Base-by-base conservation (phyloP, 1,140 invertebrate genomes). In the Atopsyche davidsoni region DNA sequence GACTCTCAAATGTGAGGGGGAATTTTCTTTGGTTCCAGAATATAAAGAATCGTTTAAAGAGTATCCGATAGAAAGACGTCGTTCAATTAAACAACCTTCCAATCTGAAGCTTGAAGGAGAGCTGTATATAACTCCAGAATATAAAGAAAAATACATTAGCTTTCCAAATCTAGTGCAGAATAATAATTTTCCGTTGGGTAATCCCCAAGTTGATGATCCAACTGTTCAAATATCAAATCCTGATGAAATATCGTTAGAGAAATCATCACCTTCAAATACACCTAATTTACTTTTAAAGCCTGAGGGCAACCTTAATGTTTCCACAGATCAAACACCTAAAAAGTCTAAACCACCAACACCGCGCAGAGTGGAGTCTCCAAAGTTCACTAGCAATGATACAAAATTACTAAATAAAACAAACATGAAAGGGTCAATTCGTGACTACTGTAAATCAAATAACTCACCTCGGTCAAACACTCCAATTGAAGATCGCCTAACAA, bases 1-100 rank as follows among this genome's bases (percentile, higher is more conserved):
- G 1, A 66, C 71, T 32, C 53, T 74, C 3, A 72, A 64, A 49
- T 60, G 72, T 18, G 72, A 74, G 39, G 72, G 72, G 0, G 65
- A 73, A 9, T 63, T 62, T 0, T 58, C 51, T 28, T 71, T 66
- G 34, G 35, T 69, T 40, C 65, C 68, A 0, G 73, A 75, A 47
- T 73, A 75, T 34, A 59, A 59, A 4, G 68, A 67, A 32, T 67
- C 69, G 10, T 74, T 70, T 41, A 64, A 58, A 19, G 60, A 63
- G 19, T 65, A 64, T 43, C 51, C 51, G 2, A 23, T 53, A 9
- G 44, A 40, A n/a, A 51, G 44, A 9, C 54, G 61, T 3, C 63
- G 67, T 13, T 64, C 57, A 0, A 40, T 68, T 2, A 64, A 59
- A 36, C 67, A 67, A 57, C 61, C 66, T 4, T 43, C 62, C 0